Evolutionary conservation across 1,140 invertebrate species (phyloP).

Genomic region (Ctenoplectra terminalis): DNA sequence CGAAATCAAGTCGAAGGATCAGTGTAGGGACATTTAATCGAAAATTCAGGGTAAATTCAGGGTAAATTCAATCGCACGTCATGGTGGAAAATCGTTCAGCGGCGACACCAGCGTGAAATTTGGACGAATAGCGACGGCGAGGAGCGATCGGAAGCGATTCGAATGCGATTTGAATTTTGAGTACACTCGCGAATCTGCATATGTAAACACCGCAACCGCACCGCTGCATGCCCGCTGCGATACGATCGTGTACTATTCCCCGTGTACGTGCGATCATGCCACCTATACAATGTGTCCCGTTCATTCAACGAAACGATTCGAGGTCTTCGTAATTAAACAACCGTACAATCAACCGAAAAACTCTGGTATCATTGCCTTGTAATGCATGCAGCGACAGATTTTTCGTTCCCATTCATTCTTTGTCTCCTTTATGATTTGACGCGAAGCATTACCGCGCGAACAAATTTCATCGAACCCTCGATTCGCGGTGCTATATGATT

Average conservation of each 20-base stretch:
- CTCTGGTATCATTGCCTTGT: neutral
- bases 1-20: neutral
- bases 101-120: conserved; percentile 42
- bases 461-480: neutral
- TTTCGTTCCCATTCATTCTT: neutral
- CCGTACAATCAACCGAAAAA: neutral
- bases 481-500: neutral
- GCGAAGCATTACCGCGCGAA: neutral
- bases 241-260: conserved; percentile 4
- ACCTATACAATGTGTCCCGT: conserved; percentile 1
- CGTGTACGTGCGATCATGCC: conserved; percentile 2
- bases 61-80: neutral
- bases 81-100: conserved; percentile 8
- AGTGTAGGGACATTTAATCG: neutral
- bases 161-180: conserved; percentile 69
- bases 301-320: neutral
- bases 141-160: conserved; percentile 57
- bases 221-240: neutral
- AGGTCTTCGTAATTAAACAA: conserved; percentile 13
- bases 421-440: neutral
- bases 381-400: neutral
- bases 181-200: conserved; percentile 55
- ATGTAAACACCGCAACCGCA: conserved; percentile 56
- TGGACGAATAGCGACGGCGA: conserved; percentile 22
- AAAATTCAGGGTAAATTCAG: neutral